A percentile compares a stretch with the other conserved stretches of the same genome.
Conservation (phyloP, 2,113 vertebrate species). For the Crotalus tigris region DNA sequence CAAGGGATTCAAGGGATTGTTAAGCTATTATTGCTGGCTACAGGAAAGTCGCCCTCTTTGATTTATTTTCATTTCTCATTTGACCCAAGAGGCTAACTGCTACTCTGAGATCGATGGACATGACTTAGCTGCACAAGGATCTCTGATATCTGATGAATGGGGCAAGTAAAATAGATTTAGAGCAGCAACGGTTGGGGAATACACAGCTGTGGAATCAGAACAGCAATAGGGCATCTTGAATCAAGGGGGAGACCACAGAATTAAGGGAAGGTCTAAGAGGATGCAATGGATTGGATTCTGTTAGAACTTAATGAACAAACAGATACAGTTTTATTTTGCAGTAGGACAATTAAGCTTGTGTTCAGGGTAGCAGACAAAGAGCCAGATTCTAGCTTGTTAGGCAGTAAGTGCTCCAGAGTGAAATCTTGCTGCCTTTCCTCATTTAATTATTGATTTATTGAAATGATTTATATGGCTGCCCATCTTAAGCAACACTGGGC, state of each 20-base stretch:
- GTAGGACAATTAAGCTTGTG: neutral
- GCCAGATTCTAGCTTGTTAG: neutral
- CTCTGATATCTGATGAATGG: slow-evolving; percentile 32
- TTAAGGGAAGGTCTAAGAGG: neutral
- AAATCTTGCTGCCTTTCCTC: neutral
- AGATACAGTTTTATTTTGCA: neutral
- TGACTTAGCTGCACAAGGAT: slow-evolving; percentile 44
- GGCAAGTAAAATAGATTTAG: neutral
- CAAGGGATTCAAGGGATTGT: slow-evolving; percentile 36
- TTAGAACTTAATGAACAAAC: neutral
- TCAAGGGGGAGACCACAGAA: neutral
- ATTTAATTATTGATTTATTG: neutral
- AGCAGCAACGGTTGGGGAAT: neutral
- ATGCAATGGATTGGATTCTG: neutral
- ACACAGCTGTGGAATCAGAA: neutral
- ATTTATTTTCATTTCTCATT: slow-evolving; percentile 47
- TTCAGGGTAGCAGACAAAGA: too few species aligned
- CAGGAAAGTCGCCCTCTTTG: slow-evolving; percentile 8
- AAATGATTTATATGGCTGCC: neutral
- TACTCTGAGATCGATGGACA: slow-evolving; percentile 37
- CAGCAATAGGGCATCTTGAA: neutral
- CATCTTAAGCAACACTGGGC: neutral
- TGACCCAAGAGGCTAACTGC: slow-evolving; percentile 46
- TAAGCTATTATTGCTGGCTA: neutral
- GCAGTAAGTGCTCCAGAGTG: neutral